Conservation (phyloP, 2,113 vertebrate species). For the Cervus canadensis region DNA sequence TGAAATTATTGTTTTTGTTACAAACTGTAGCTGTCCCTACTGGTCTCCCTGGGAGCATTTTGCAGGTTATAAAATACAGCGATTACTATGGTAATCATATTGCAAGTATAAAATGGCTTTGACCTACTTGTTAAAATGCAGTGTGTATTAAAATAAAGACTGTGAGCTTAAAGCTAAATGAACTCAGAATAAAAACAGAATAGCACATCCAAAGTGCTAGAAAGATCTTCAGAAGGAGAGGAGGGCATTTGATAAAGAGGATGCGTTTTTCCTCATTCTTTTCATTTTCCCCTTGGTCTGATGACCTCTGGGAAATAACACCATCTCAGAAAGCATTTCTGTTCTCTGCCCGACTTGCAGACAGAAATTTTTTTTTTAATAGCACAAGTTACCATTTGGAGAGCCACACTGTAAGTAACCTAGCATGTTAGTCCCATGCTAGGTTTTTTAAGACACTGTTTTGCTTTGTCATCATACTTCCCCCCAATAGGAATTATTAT, state of each 20-base stretch:
- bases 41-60: constrained; percentile 71
- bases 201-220: constrained; percentile 43
- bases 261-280: constrained; percentile 60
- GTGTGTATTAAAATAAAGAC: constrained; percentile 56
- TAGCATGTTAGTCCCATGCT: background rate
- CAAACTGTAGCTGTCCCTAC: constrained; percentile 70
- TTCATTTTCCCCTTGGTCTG: constrained; percentile 24
- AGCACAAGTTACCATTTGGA: background rate
- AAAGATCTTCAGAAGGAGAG: constrained; percentile 66
- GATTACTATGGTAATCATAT: constrained; percentile 76
- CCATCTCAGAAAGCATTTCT: background rate
- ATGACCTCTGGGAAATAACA: constrained; percentile 25
- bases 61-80: constrained; percentile 75
- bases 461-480: background rate
- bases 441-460: background rate
- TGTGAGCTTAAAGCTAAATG: constrained; percentile 68
- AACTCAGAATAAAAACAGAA: constrained; percentile 69
- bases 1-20: constrained; percentile 79
- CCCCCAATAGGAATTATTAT: background rate
- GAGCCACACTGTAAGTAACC: background rate
- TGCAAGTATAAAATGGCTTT: constrained; percentile 72
- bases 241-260: constrained; percentile 50
- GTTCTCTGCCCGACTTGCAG: background rate
- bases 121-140: constrained; percentile 75
- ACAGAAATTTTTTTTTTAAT: background rate